Conservation (phyloP, 2,888 invertebrate species). For the Cinara cedri region DNA sequence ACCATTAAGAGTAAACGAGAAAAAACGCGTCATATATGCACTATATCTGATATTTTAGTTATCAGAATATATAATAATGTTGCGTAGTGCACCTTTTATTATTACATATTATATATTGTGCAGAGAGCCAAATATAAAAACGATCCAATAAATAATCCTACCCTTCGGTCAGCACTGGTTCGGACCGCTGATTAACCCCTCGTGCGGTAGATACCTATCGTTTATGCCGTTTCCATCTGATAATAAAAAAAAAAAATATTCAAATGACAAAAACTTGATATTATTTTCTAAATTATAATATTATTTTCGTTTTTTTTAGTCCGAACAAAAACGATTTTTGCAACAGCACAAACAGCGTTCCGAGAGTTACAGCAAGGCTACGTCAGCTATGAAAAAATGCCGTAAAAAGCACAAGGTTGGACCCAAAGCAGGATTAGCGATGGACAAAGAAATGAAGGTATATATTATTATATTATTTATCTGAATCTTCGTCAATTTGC, state of each 20-base stretch:
- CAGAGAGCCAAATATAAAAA: constrained; percentile 10
- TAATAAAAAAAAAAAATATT: constrained; percentile 7
- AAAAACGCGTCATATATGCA: constrained; percentile 17
- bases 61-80: constrained; percentile 2
- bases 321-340: constrained; percentile 89
- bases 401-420: constrained; percentile 78
- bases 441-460: constrained; percentile 91
- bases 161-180: constrained; percentile 23
- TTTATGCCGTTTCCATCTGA: constrained; percentile 33
- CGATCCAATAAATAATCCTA: constrained; percentile 42
- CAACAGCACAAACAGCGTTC: constrained; percentile 91
- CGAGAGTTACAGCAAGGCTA: constrained; percentile 89
- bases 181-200: constrained; percentile 47
- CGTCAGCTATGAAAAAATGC: constrained; percentile 88
- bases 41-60: constrained; percentile 28
- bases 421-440: constrained; percentile 76
- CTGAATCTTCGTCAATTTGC: too few relatives aligned
- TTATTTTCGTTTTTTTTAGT: constrained; percentile 66
- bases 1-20: constrained; percentile 14
- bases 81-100: constrained; percentile 26
- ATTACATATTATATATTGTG: neutral
- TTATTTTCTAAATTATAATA: constrained; percentile 18
- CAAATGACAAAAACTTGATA: constrained; percentile 10
- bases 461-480: neutral
- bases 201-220: neutral